Evolutionary conservation across 1,140 invertebrate genomes (phyloP).

Genomic region (Bicyclus anynana): DNA sequence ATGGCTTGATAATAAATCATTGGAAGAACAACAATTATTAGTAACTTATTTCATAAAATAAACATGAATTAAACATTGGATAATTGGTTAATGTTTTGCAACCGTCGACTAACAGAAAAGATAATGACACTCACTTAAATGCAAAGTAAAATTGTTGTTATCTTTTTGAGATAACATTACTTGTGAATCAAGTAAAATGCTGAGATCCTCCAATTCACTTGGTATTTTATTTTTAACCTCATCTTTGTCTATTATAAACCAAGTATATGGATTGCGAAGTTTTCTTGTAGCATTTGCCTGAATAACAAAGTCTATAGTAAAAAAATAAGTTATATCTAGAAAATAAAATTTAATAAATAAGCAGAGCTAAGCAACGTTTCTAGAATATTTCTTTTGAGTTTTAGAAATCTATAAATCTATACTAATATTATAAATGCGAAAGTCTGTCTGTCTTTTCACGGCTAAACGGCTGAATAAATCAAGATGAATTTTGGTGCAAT

Average conservation of each 20-base stretch:
- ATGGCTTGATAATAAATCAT: too few relatives aligned
- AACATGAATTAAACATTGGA: too few relatives aligned
- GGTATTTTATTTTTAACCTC: background rate
- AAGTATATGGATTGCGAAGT: background rate
- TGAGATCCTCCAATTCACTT: conserved; percentile 18
- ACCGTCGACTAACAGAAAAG: background rate
- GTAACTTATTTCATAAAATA: too few relatives aligned
- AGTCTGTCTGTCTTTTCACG: too few relatives aligned
- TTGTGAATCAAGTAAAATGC: conserved; percentile 43
- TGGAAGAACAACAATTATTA: too few relatives aligned
- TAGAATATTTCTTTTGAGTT: too few relatives aligned
- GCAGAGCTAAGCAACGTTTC: too few relatives aligned
- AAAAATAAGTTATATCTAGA: background rate
- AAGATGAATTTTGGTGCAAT: too few relatives aligned
- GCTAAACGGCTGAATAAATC: too few relatives aligned
- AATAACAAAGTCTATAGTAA: background rate
- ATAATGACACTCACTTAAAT: conserved; percentile 32
- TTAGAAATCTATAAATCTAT: too few relatives aligned
- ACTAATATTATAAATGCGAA: too few relatives aligned
- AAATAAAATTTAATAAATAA: too few relatives aligned
- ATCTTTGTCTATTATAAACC: background rate
- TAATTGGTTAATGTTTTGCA: background rate
- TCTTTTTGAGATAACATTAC: conserved; percentile 31
- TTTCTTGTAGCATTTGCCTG: conserved; percentile 1
- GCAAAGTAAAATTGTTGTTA: conserved; percentile 23